These are phyloP conservation scores for Drosophila pegasa DNA, from an alignment of 2,888 invertebrate species.

Conservation along the genomic window DNA sequence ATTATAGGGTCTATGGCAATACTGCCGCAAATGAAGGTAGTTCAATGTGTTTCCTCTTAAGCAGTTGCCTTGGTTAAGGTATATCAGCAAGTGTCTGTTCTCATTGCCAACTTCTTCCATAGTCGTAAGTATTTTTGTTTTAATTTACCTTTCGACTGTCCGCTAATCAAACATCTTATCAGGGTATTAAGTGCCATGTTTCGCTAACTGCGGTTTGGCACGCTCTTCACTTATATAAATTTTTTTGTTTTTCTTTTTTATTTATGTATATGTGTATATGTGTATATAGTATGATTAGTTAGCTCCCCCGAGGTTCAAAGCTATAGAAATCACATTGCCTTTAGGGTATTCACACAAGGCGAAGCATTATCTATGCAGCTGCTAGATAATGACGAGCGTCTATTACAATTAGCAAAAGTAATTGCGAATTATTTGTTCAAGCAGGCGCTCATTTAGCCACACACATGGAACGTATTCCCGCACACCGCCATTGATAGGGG, in stretches of 20 bases:
- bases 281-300: background rate
- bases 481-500: background rate
- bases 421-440: conserved; percentile 64
- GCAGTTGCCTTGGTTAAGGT: conserved; percentile 9
- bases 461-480: background rate
- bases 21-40: no score
- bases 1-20: background rate
- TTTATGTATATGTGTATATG: background rate
- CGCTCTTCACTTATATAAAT: conserved; percentile 56
- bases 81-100: conserved; percentile 10
- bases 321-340: conserved; percentile 59
- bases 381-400: conserved; percentile 47
- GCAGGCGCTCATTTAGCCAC: conserved; percentile 12
- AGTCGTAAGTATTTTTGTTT: conserved; percentile 24
- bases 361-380: conserved; percentile 51
- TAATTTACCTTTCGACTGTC: conserved; percentile 47
- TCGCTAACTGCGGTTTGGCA: conserved; percentile 65
- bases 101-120: background rate
- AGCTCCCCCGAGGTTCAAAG: conserved; percentile 13
- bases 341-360: conserved; percentile 76
- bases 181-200: conserved; percentile 67
- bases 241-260: background rate
- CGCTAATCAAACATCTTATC: conserved; percentile 73
- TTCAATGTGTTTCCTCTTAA: background rate
- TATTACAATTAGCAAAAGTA: conserved; percentile 72